Evolutionary conservation across 2,888 invertebrate genomes (phyloP).

Genomic region (Drosophila fungiperda): DNA sequence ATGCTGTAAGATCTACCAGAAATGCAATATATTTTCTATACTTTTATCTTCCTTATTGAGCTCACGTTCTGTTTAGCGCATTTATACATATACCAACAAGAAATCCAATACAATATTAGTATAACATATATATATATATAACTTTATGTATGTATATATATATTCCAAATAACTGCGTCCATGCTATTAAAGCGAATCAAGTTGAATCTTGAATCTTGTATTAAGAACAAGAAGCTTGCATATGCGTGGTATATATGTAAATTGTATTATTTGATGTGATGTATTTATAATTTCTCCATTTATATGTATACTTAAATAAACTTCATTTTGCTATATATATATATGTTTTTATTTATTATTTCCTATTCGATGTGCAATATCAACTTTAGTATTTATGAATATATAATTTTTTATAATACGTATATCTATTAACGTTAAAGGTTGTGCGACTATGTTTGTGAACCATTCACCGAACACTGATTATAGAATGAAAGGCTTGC

Average conservation of each 20-base stretch:
- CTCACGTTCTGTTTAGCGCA: constrained; percentile 72
- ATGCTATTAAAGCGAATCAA: constrained; percentile 23
- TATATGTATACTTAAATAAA: constrained; percentile 66
- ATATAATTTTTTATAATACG: constrained; percentile 25
- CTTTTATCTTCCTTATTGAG: constrained; percentile 44
- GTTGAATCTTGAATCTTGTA: constrained; percentile 47
- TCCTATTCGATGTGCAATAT: constrained; percentile 48
- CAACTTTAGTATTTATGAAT: constrained; percentile 35
- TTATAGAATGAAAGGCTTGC: constrained; percentile 51
- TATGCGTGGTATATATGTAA: constrained; percentile 58
- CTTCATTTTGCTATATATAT: constrained; percentile 64
- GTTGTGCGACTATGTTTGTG: constrained; percentile 76
- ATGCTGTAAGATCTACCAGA: constrained; percentile 53
- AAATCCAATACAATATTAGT: constrained; percentile 61
- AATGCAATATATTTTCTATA: constrained; percentile 60
- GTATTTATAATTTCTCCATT: constrained; percentile 73
- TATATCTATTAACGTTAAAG: constrained; percentile 68
- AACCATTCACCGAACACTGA: constrained; percentile 63
- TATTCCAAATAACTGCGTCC: constrained; percentile 60
- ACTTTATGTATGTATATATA: constrained; percentile 9
- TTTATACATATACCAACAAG: constrained; percentile 54
- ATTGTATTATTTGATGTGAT: constrained; percentile 78
- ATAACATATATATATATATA: constrained; percentile 29
- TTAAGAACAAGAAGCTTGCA: constrained; percentile 44
- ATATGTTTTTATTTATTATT: constrained; percentile 30